Base-by-base conservation (phyloP, 2,888 invertebrate species). In the Metopia argyrocephala region DNA sequence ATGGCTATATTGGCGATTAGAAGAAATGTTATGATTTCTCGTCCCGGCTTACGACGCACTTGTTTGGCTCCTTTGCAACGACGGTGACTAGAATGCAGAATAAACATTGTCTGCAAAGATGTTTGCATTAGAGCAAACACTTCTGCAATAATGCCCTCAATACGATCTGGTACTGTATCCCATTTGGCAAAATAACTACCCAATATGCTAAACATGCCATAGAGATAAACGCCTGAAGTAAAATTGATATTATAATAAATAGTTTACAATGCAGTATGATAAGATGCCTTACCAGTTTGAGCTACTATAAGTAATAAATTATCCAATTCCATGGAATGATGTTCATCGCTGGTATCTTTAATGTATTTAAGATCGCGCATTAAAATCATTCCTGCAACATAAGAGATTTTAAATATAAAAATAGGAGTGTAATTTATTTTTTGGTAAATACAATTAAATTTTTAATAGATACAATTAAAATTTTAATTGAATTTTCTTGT, bases 121-220 rank as follows among this genome's bases (percentile, higher is more conserved):
- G 96, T 95, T 82, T 97, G 96, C 48, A 94, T 92, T 7, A 96
- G 92, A 0, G 95, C 94, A 68, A 95, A 92, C 31, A 95, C 92
- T 87, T 96, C 95, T 0, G 95, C 94, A 70, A 95, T 92, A 76
- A 96, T 92, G 56, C 93, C 94, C 20, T 92, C 93, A 20, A 91
- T 90, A 87, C 93, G 92, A 91, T 92, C 91, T 1, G 88, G 88
- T 3, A 89, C 87, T 1, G 89, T 89, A 54, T 89, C 89, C 86
- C 87, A 87, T 64, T 89, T 88, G 50, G 90, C 87, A 78, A 90
- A 90, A 79, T 90, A 90, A 68, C 90, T 90, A 20, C 91, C 96
- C 83, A 97, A 94, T 78, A 97, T 94, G 84, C 96, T 95, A 89
- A 97, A 96, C 91, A 96, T 94, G 85, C 95, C 95, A 90, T 96